These are phyloP conservation scores for Porites cylindrica DNA, from an alignment of 92 coral and sea anemone genomes.

Conservation along the genomic window DNA sequence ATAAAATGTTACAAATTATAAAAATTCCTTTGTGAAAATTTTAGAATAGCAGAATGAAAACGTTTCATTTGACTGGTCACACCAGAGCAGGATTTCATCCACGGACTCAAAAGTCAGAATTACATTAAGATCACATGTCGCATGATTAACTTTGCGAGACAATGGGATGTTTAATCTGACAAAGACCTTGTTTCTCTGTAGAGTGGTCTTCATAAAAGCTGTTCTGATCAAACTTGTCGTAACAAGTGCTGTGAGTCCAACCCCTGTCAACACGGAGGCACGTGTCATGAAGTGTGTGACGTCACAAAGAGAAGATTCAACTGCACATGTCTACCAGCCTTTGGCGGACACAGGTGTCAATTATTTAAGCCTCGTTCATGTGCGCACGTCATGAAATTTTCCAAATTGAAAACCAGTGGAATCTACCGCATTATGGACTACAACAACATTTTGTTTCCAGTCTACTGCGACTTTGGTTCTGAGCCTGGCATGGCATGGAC, in stretches of 20 bases:
- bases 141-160: no score
- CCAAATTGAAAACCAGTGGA: constrained; percentile 13
- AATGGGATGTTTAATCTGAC: no score
- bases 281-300: constrained; percentile 17
- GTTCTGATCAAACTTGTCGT: not conserved
- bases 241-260: constrained; percentile 10
- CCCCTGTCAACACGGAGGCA: constrained; percentile 26
- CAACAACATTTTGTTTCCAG: constrained; percentile 21
- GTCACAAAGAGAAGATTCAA: constrained; percentile 1
- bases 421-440: constrained; percentile 32
- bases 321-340: constrained; percentile 20
- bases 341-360: not conserved
- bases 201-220: not conserved
- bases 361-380: not conserved
- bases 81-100: no score
- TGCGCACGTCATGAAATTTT: not conserved
- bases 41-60: no score
- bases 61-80: no score
- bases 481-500: constrained; percentile 63
- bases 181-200: not conserved
- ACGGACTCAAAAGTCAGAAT: no score
- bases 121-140: no score
- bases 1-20: no score
- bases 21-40: no score
- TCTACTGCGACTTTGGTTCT: constrained; percentile 46